Evolutionary conservation across 2,888 invertebrate genomes (phyloP).

Genomic region (Andrena camellia): DNA sequence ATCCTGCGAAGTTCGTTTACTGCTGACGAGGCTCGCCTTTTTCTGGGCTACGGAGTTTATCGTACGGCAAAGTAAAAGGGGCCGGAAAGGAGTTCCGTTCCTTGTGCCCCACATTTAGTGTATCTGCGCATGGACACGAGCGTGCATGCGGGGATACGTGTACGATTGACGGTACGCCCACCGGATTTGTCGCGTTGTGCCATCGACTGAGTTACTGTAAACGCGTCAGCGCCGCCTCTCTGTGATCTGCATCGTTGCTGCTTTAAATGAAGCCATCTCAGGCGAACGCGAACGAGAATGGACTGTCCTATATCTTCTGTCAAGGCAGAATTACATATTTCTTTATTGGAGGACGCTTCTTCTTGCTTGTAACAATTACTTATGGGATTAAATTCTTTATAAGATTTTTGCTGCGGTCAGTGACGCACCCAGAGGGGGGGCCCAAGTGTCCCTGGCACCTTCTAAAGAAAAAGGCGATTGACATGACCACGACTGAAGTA

Average conservation of each 20-base stretch:
- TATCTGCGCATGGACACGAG: conserved; percentile 37
- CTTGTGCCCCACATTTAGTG: conserved; percentile 60
- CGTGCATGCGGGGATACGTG: conserved; percentile 49
- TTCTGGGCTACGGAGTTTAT: conserved; percentile 12
- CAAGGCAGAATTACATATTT: neutral
- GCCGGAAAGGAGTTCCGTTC: conserved; percentile 47
- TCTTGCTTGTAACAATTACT: too few relatives aligned
- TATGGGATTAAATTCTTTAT: too few relatives aligned
- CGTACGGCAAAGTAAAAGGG: conserved; percentile 16
- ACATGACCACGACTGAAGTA: too few relatives aligned
- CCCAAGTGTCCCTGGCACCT: too few relatives aligned
- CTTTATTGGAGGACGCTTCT: too few relatives aligned
- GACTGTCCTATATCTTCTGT: neutral
- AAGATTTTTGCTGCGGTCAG: too few relatives aligned
- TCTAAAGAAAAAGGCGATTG: too few relatives aligned
- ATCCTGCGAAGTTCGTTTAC: neutral
- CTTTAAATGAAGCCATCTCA: neutral
- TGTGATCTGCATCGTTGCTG: conserved; percentile 17
- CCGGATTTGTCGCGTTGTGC: conserved; percentile 52
- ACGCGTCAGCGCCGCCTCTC: conserved; percentile 54
- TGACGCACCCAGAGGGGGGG: too few relatives aligned
- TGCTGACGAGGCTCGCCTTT: neutral
- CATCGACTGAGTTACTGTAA: conserved; percentile 63
- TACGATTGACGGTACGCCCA: conserved; percentile 38
- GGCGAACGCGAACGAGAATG: neutral